phyloP scores from a whole-genome alignment of 2,113 vertebrate species.

The Gopherus evgoodei region DNA sequence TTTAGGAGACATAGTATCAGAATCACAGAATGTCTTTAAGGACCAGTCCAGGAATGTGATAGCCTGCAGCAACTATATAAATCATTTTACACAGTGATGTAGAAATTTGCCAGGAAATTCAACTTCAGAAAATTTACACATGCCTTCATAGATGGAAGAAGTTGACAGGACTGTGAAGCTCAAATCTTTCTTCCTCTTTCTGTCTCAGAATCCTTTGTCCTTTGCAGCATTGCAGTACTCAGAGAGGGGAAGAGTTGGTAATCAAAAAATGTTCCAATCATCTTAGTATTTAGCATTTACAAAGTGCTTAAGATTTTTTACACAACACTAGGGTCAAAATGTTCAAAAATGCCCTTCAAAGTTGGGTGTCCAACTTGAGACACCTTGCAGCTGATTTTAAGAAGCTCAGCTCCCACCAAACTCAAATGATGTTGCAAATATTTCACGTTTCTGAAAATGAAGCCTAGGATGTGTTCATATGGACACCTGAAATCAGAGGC shows the following conservation, averaged over 20 bases:
- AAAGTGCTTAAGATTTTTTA: constrained; percentile 36
- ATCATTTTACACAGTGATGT: background rate
- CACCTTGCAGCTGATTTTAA: no score
- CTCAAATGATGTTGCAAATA: constrained; percentile 18
- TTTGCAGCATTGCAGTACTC: background rate
- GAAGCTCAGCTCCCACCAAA: background rate
- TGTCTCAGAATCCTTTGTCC: constrained; percentile 30
- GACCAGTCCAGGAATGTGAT: background rate
- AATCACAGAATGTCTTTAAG: background rate
- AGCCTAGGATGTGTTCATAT: background rate
- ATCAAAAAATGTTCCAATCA: constrained; percentile 29
- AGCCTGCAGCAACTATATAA: background rate
- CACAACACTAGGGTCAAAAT: constrained; percentile 6
- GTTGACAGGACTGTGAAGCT: background rate
- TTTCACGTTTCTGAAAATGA: background rate
- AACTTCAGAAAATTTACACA: background rate
- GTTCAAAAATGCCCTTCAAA: background rate
- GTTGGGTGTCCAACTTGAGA: background rate
- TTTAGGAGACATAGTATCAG: background rate
- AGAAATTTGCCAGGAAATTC: background rate
- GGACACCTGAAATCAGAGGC: background rate
- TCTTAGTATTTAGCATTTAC: constrained; percentile 15
- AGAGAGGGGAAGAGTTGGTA: constrained; percentile 20
- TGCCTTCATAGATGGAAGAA: background rate
- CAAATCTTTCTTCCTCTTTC: background rate